Conservation (phyloP, 2,888 invertebrate genomes). For the Pristionchus fissidentatus region DNA sequence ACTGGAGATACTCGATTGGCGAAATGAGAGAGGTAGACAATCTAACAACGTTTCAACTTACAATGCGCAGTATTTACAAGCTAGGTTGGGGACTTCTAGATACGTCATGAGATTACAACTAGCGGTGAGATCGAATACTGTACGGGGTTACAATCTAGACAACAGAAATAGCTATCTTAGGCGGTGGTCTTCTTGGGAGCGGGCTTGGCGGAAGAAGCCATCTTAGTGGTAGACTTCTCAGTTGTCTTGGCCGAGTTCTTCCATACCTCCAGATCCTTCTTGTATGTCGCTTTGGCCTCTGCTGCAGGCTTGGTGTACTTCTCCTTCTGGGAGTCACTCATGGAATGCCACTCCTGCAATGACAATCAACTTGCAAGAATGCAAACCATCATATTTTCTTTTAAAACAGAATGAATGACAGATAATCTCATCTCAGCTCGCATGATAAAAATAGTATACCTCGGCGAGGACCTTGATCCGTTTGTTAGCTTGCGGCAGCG, state of each 20-base stretch:
- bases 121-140: slow-evolving; percentile 19
- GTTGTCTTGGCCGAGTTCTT: background rate
- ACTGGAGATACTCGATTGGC: background rate
- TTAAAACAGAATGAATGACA: background rate
- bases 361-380: background rate
- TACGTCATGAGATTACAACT: slow-evolving; percentile 25
- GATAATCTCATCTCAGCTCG: no score
- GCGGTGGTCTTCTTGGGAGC: background rate
- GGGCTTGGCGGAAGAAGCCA: no score
- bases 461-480: background rate
- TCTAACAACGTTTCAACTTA: slow-evolving; percentile 10
- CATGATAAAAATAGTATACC: background rate
- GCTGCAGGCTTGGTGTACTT: slow-evolving; percentile 21
- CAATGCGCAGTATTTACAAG: slow-evolving; percentile 9
- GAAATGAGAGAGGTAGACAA: background rate
- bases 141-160: background rate
- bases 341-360: slow-evolving; percentile 8
- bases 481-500: background rate
- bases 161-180: slow-evolving; percentile 14
- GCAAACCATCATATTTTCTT: background rate
- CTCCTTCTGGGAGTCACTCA: slow-evolving; percentile 21
- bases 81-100: background rate
- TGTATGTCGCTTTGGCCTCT: background rate
- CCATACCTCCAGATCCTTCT: slow-evolving; percentile 33
- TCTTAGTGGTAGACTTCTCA: background rate